Evolutionary conservation across 2,888 invertebrate genomes (phyloP).

Genomic region (Tachina fera): DNA sequence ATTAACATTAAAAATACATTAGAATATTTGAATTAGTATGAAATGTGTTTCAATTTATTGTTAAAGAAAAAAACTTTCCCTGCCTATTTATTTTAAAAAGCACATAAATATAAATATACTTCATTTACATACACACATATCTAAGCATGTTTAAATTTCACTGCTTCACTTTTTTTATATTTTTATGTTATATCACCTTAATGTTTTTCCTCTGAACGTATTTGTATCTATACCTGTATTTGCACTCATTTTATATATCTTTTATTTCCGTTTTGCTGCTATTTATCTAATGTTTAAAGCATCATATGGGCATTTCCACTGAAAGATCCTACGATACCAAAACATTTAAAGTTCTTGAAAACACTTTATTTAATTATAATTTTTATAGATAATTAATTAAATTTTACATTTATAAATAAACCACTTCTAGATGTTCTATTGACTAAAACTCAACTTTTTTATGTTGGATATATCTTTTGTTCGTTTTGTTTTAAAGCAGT

Average conservation of each 20-base stretch:
- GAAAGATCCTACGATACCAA: too few relatives aligned
- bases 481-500: too few relatives aligned
- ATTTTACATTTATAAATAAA: too few relatives aligned
- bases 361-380: too few relatives aligned
- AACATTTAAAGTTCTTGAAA: too few relatives aligned
- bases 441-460: too few relatives aligned
- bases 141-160: too few relatives aligned
- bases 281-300: slow-evolving; percentile 20
- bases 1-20: slow-evolving; percentile 49
- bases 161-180: too few relatives aligned
- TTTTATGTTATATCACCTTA: slow-evolving; percentile 18
- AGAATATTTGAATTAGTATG: slow-evolving; percentile 36
- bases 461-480: too few relatives aligned
- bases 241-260: neutral
- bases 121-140: neutral
- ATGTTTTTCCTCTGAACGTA: slow-evolving; percentile 4
- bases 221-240: neutral
- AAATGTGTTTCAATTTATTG: neutral
- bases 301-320: too few relatives aligned
- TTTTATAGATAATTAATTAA: too few relatives aligned
- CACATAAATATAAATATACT: neutral
- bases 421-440: too few relatives aligned
- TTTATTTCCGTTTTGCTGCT: slow-evolving; percentile 19
- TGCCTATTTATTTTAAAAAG: neutral
- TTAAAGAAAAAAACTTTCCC: neutral